A percentile compares a stretch with the other conserved stretches of the same genome.
phyloP scores from a whole-genome alignment of 1,140 invertebrate genomes.

The Teleogryllus occipitalis region DNA sequence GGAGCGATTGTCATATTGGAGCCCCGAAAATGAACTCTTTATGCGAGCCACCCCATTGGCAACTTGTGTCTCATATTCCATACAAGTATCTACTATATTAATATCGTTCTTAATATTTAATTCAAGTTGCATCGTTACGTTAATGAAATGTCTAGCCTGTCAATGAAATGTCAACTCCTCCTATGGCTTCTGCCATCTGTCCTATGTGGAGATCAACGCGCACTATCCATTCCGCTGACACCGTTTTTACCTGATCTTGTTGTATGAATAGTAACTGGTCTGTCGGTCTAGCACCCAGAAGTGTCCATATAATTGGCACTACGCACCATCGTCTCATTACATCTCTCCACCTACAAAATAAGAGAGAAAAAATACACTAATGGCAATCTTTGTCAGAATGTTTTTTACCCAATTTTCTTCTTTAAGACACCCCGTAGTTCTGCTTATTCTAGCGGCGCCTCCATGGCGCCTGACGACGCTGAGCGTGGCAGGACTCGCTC shows the following conservation, averaged over 20 bases:
- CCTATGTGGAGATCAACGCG: background rate
- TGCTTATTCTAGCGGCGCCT: background rate
- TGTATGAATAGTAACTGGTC: too few species aligned
- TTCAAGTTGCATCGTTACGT: background rate
- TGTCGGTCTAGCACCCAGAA: too few species aligned
- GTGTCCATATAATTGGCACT: too few species aligned
- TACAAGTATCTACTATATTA: background rate
- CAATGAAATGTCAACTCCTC: background rate
- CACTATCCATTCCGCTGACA: background rate
- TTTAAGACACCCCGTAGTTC: too few species aligned
- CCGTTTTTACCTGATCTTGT: background rate
- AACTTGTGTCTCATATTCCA: background rate
- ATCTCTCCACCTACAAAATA: too few species aligned
- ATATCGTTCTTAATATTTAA: background rate
- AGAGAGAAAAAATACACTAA: too few species aligned
- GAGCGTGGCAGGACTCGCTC: background rate
- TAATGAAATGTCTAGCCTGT: background rate
- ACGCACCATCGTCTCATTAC: too few species aligned
- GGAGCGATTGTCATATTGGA: background rate
- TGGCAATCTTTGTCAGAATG: too few species aligned
- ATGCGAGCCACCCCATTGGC: background rate
- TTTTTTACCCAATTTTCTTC: too few species aligned
- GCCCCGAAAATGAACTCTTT: background rate
- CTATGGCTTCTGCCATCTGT: background rate
- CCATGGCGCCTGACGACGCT: background rate